Evolutionary conservation across 2,113 vertebrate species (phyloP), one percentile per base, ranked within the genome.

Genomic region (Lophura nycthemera): DNA sequence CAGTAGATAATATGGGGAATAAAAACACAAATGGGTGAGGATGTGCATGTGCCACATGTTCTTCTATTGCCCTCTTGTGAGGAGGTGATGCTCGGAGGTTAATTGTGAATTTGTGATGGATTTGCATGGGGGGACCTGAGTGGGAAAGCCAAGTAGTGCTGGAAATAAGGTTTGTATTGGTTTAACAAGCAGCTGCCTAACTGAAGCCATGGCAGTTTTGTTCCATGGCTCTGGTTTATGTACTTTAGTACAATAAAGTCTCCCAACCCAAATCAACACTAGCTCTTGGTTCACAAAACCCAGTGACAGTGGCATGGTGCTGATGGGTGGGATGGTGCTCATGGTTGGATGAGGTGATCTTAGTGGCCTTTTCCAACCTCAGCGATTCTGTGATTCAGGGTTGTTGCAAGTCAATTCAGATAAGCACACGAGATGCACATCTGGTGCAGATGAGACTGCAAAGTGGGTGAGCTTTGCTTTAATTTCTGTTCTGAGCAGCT

Each of bases 161-260:
- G 3, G 9, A 42, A 86, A 45, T 7, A 22, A 42, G 8, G 25
- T 45, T 30, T 1, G 1, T 50, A 40, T 21, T 27, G 27, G 36
- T 1, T 76, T 43, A 40, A 30, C 20, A 5, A 16, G 32, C 1
- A 18, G 5, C 11, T 0, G 32, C 47, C 32, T 6, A 5, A 27
- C 50, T 81, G 6, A 0, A 72, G 30, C 30, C 20, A 1, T 0
- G 4, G 48, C 1, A 0, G 73, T 92, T 93, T 70, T 6, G 19
- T 74, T 81, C 77, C 1, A 0, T 14, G 45, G 57, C 74, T 86
- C 77, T 70, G 20, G 2, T 64, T 54, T 27, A 25, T 19, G 24
- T 17, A 3, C 56, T 45, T 50, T 18, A 48, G 18, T 45, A 43
- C 50, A 56, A 40, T 32, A 54, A 61, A 74, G 4, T 1, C 63